These are phyloP conservation scores for Momotus momota DNA, from an alignment of 2,797 vertebrate species.

Conservation along the genomic window DNA sequence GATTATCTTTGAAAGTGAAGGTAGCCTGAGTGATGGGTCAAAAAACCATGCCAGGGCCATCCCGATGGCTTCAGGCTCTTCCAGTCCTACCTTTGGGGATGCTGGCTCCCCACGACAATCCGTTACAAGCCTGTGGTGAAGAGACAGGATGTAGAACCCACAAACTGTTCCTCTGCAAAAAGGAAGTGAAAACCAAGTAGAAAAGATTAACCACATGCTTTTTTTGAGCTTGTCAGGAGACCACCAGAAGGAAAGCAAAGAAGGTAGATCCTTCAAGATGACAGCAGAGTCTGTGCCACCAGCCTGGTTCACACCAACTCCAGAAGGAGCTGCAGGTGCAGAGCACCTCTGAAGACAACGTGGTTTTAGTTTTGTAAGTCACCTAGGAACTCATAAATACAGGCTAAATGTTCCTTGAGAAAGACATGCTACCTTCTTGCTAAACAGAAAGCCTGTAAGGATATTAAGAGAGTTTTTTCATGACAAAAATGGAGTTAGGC, in stretches of 20 bases:
- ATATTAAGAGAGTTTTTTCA: neutral
- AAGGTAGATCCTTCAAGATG: neutral
- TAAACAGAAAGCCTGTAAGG: neutral
- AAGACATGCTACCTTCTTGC: neutral
- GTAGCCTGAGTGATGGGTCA: neutral
- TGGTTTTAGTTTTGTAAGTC: neutral
- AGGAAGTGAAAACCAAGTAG: conserved; percentile 62
- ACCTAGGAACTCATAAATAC: neutral
- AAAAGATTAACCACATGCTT: conserved; percentile 39
- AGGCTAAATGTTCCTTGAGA: neutral
- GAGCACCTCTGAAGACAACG: neutral
- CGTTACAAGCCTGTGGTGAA: conserved; percentile 23
- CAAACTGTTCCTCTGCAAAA: conserved; percentile 53
- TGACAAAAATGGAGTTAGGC: neutral
- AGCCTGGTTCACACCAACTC: neutral
- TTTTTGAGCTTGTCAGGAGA: neutral
- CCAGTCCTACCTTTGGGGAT: neutral
- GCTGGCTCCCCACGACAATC: neutral
- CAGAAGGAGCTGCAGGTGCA: neutral
- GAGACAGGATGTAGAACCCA: conserved; percentile 52
- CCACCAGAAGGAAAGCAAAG: neutral
- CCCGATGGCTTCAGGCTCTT: neutral
- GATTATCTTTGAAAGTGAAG: neutral
- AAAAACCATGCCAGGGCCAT: neutral
- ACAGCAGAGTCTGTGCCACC: neutral